A percentile compares a stretch with the other conserved stretches of the same genome.
phyloP scores from a whole-genome alignment of 2,888 invertebrate species.

The Colletes collaris region DNA sequence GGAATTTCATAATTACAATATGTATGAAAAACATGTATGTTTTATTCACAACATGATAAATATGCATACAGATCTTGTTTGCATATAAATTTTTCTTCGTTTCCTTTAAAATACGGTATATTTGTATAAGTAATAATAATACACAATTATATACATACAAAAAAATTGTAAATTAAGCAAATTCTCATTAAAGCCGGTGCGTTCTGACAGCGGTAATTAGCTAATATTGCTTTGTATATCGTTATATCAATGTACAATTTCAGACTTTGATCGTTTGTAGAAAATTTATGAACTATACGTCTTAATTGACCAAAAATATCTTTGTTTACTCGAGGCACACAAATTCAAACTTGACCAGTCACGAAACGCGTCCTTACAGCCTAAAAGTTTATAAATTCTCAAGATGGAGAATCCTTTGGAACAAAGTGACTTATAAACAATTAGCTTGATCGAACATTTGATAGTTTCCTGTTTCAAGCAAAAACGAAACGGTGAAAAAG shows the following conservation, averaged over 20 bases:
- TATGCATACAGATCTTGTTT: slow-evolving; percentile 30
- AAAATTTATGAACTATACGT: slow-evolving; percentile 36
- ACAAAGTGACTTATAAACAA: too few species aligned
- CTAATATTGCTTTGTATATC: slow-evolving; percentile 22
- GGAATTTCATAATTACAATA: too few species aligned
- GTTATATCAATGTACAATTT: slow-evolving; percentile 5
- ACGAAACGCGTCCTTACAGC: neutral
- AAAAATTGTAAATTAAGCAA: slow-evolving; percentile 25
- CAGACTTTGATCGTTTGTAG: neutral
- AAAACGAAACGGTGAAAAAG: neutral
- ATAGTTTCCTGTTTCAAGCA: neutral
- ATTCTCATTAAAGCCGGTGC: slow-evolving; percentile 15
- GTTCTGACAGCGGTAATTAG: slow-evolving; percentile 7
- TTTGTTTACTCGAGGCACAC: neutral
- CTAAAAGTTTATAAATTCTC: neutral
- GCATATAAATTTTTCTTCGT: slow-evolving; percentile 1
- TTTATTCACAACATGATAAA: slow-evolving; percentile 46
- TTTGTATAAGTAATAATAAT: slow-evolving; percentile 6
- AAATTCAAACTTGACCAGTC: neutral
- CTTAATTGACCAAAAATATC: slow-evolving; percentile 1
- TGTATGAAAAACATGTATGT: slow-evolving; percentile 36
- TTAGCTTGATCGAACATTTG: neutral
- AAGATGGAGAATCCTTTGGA: neutral
- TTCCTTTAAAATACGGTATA: slow-evolving; percentile 8
- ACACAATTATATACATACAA: slow-evolving; percentile 31